These are phyloP conservation scores for Smittia aterrima DNA, from an alignment of 2,888 invertebrate species.

Conservation along the genomic window DNA sequence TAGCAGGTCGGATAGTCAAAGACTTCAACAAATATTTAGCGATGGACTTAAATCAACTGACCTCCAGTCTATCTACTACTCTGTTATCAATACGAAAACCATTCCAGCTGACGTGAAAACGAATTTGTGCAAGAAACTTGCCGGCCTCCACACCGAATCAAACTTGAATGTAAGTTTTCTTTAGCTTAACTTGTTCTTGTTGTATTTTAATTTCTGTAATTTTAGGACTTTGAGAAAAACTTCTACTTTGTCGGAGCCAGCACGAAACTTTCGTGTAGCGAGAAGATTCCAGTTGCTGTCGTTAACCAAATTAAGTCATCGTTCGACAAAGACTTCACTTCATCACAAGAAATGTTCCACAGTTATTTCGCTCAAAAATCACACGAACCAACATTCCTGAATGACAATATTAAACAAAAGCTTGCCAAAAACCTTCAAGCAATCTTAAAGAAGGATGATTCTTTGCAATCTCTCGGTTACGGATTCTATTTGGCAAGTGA, in stretches of 20 bases:
- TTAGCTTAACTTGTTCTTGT: not conserved
- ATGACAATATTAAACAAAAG: conserved; percentile 67
- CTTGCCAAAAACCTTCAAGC: conserved; percentile 70
- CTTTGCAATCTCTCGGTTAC: conserved; percentile 75
- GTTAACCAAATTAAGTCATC: conserved; percentile 57
- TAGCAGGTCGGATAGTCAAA: conserved; percentile 49
- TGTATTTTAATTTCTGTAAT: conserved; percentile 12
- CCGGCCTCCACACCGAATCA: conserved; percentile 48
- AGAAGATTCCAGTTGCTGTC: conserved; percentile 56
- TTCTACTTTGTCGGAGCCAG: conserved; percentile 68
- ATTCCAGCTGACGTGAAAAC: conserved; percentile 60
- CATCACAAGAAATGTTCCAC: conserved; percentile 70
- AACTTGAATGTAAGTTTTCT: conserved; percentile 55
- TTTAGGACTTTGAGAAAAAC: conserved; percentile 57
- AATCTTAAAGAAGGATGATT: conserved; percentile 81
- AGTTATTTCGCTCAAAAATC: conserved; percentile 68
- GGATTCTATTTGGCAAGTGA: conserved; percentile 79
- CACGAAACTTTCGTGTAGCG: conserved; percentile 59
- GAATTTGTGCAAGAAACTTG: conserved; percentile 56
- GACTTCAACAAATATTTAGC: conserved; percentile 51
- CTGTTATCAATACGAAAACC: conserved; percentile 68
- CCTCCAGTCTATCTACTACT: conserved; percentile 67
- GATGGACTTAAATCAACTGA: conserved; percentile 60
- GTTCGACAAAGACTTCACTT: conserved; percentile 65
- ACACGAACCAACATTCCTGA: conserved; percentile 64